These are phyloP conservation scores for Murina feae DNA, from an alignment of 2,113 vertebrate genomes.

Conservation along the genomic window DNA sequence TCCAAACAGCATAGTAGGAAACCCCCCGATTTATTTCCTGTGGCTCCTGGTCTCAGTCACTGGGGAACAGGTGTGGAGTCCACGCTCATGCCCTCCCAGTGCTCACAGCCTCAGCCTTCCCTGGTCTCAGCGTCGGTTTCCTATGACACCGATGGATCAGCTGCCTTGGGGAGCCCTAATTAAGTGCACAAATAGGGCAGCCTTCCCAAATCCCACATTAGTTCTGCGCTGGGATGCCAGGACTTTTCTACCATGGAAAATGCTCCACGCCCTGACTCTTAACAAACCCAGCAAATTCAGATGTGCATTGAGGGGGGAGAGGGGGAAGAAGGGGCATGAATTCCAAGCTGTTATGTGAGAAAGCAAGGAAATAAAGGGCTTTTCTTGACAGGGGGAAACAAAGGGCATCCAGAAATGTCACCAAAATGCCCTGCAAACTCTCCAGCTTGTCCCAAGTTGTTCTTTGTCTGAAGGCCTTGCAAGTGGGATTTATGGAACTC, in stretches of 20 bases:
- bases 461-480: constrained; percentile 46
- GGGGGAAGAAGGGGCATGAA: constrained; percentile 30
- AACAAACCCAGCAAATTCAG: constrained; percentile 61
- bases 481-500: constrained; percentile 21
- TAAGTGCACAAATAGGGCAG: constrained; percentile 73
- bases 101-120: constrained; percentile 68
- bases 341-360: constrained; percentile 69
- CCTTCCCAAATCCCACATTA: constrained; percentile 76
- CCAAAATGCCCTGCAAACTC: constrained; percentile 45
- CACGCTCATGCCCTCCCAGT: not conserved
- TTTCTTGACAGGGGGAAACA: constrained; percentile 68
- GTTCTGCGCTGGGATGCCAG: constrained; percentile 70
- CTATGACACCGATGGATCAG: constrained; percentile 72
- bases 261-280: constrained; percentile 63
- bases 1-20: not conserved
- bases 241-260: constrained; percentile 71
- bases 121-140: constrained; percentile 43
- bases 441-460: constrained; percentile 34
- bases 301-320: constrained; percentile 64
- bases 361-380: constrained; percentile 57
- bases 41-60: not conserved
- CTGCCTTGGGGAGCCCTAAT: constrained; percentile 74
- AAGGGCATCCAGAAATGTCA: constrained; percentile 73
- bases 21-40: not conserved
- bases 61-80: constrained; percentile 72